Evolutionary conservation across 2,888 invertebrate genomes (phyloP), one percentile per base, ranked within the genome.

Genomic region (Pristionchus arcanus): DNA sequence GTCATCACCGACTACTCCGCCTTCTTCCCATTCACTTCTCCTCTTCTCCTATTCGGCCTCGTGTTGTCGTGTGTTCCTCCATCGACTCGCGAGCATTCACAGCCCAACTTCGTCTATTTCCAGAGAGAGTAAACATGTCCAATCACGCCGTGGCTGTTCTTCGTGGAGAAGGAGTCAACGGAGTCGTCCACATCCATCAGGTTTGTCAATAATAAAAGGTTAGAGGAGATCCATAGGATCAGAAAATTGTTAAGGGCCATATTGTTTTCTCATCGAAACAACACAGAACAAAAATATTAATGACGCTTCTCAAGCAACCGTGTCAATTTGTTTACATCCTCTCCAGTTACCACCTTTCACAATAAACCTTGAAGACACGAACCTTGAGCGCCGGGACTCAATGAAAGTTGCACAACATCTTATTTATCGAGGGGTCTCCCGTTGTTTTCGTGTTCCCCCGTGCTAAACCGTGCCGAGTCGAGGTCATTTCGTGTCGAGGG

Each of bases 111-210:
- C 59, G 16, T 21, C 16, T 21, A 31, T 53, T 53, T 83, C 13
- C 53, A 49, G 53, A 63, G 68, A 71, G 74, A 74, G 74, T 74
- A 68, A 91, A 90, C 90, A 92, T 92, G 92, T 90, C 91, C n/a
- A 92, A 92, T 89, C 92, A 93, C 89, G 94, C 94, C 42, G 94
- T 94, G 55, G 94, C 94, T 53, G 92, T 94, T 87, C 92, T 94
- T 49, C 90, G 91, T 25, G 93, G 93, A 86, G 93, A 94, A 11
- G 90, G 90, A 55, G 94, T 93, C 28, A 74, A 90, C n/a, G 94
- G 94, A 91, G 92, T 92, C 74, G 90, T 94, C 68, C 93, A 91
- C 90, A 91, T 94, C 83, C 91, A 91, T 34, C 94, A 94, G 92
- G 94, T 94, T 13, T 19, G 31, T 63, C 77, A 25, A 77, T 31